Evolutionary conservation across 1,140 invertebrate species (phyloP).

Genomic region (Scaptomyza montana): DNA sequence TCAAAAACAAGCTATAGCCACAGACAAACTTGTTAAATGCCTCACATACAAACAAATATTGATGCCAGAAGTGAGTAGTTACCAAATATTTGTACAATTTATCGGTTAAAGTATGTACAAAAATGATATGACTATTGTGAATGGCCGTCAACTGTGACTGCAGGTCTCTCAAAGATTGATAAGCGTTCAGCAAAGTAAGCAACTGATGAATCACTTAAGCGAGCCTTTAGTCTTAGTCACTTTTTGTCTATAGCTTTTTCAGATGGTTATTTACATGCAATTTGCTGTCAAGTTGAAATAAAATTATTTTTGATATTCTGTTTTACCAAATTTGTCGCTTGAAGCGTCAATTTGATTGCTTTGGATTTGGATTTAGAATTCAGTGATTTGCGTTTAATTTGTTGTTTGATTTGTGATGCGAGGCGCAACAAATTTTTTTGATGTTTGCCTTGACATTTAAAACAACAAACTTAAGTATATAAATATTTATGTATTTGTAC

Average conservation of each 20-base stretch:
- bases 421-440: conserved; percentile 24
- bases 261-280: conserved; percentile 57
- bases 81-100: conserved; percentile 72
- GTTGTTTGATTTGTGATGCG: conserved; percentile 40
- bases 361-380: conserved; percentile 35
- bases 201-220: conserved; percentile 8
- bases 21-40: background rate
- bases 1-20: conserved; percentile 52
- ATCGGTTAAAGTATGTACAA: conserved; percentile 6
- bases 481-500: background rate
- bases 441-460: conserved; percentile 70
- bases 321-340: conserved; percentile 56
- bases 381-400: conserved; percentile 40
- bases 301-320: conserved; percentile 10
- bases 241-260: conserved; percentile 2
- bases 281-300: conserved; percentile 34
- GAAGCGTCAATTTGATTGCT: conserved; percentile 38
- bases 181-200: background rate
- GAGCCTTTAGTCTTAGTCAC: conserved; percentile 16
- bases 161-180: background rate
- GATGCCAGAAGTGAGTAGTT: conserved; percentile 30
- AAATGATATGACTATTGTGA: conserved; percentile 1
- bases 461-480: conserved; percentile 22
- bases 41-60: conserved; percentile 37
- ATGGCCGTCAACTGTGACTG: background rate